A percentile compares a stretch with the other conserved stretches of the same genome.
Evolutionary conservation across 2,888 invertebrate genomes (phyloP).

Genomic region (Argynnis bischoffii): DNA sequence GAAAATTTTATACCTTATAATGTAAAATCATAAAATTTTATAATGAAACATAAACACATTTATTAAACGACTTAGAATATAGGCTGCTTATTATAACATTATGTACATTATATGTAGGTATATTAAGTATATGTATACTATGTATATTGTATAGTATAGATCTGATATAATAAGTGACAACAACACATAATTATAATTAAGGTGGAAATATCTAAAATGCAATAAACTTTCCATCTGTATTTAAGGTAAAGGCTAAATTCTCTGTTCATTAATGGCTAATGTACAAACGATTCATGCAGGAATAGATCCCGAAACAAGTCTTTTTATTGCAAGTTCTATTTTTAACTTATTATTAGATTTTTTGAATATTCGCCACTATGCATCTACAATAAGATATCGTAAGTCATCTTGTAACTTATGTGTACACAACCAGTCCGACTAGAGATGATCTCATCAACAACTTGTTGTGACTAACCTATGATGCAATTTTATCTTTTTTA

Average conservation of each 20-base stretch:
- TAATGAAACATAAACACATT: background rate
- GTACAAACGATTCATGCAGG: too few relatives aligned
- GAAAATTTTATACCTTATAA: conserved; percentile 19
- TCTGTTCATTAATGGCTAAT: too few relatives aligned
- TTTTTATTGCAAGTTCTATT: too few relatives aligned
- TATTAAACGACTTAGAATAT: background rate
- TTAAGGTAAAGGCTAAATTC: too few relatives aligned
- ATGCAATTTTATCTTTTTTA: conserved; percentile 30
- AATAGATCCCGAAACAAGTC: too few relatives aligned
- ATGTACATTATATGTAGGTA: too few relatives aligned
- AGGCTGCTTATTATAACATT: background rate
- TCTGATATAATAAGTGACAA: too few relatives aligned
- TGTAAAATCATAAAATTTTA: background rate
- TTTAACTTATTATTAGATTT: too few relatives aligned
- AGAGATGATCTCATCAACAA: conserved; percentile 31
- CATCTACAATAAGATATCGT: background rate
- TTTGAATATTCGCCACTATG: too few relatives aligned
- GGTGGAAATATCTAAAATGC: too few relatives aligned
- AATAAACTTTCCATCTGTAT: too few relatives aligned
- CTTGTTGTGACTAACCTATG: conserved; percentile 28
- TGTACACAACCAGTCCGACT: conserved; percentile 33
- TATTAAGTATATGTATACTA: background rate
- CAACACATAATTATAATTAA: too few relatives aligned
- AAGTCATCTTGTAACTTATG: conserved; percentile 19
- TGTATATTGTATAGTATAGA: background rate